Percentiles rank a stretch among this genome's conserved stretches.
Evolutionary conservation across 2,888 invertebrate genomes (phyloP).

Genomic region (Caenorhabditis zanzibari): DNA sequence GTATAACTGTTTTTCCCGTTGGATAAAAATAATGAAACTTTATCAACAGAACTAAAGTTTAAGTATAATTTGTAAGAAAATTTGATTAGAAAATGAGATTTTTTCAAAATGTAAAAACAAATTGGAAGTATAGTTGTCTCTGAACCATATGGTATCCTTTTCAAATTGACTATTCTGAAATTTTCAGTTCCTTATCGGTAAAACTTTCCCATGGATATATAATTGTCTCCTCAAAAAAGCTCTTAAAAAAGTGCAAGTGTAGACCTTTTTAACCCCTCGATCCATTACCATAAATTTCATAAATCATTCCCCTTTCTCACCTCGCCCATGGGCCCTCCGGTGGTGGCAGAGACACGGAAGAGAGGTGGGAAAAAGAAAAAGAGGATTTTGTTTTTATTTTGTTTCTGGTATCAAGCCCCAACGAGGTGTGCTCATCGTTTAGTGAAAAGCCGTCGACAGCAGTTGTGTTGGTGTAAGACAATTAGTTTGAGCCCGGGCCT

Average conservation of each 20-base stretch:
- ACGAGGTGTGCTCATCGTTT: slow-evolving; percentile 66
- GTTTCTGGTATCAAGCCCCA: slow-evolving; percentile 63
- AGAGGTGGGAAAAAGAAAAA: slow-evolving; percentile 15
- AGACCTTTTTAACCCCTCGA: not conserved
- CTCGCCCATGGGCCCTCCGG: slow-evolving; percentile 18
- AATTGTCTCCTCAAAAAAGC: too few species aligned
- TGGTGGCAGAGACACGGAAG: slow-evolving; percentile 1
- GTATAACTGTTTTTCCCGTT: too few species aligned
- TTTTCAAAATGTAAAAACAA: too few species aligned
- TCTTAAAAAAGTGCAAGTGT: slow-evolving; percentile 20
- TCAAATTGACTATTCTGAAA: too few species aligned
- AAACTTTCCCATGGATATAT: too few species aligned
- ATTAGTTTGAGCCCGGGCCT: slow-evolving; percentile 67
- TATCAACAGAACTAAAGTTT: too few species aligned
- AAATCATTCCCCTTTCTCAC: slow-evolving; percentile 54
- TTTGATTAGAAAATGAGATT: too few species aligned
- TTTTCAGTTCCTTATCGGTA: too few species aligned
- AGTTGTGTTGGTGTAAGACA: slow-evolving; percentile 70
- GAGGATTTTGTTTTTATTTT: slow-evolving; percentile 59
- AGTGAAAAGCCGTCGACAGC: slow-evolving; percentile 62
- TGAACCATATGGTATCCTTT: too few species aligned
- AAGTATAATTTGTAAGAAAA: too few species aligned
- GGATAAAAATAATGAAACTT: too few species aligned
- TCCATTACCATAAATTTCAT: slow-evolving; percentile 57
- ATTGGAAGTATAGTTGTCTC: too few species aligned